Conservation (phyloP, 2,888 invertebrate species). For the Agapetus fuscipes region DNA sequence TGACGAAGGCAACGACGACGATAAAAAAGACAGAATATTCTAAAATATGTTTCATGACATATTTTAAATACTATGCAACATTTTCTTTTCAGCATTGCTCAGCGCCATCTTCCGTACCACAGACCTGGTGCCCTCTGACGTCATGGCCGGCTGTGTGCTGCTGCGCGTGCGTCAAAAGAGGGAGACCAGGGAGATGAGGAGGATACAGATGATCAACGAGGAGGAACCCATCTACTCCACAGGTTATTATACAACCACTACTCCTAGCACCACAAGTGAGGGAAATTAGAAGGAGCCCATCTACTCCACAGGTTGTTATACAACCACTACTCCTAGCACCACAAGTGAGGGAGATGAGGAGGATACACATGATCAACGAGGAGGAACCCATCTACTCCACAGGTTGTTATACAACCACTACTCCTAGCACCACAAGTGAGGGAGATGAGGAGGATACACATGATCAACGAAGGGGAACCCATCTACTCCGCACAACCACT, state of each 20-base stretch:
- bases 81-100: conserved; percentile 56
- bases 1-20: too few relatives aligned
- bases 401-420: conserved; percentile 34
- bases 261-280: not conserved
- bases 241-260: conserved; percentile 34
- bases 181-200: conserved; percentile 59
- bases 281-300: not conserved
- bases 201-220: conserved; percentile 52
- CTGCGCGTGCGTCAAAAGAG: conserved; percentile 66
- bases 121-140: conserved; percentile 81
- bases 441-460: conserved; percentile 36
- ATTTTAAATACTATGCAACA: too few relatives aligned
- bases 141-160: conserved; percentile 80
- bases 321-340: not conserved
- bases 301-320: conserved; percentile 39
- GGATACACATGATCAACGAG: conserved; percentile 52
- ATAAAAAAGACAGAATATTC: not conserved
- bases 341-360: conserved; percentile 49
- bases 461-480: conserved; percentile 46
- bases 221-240: conserved; percentile 58
- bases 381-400: conserved; percentile 58
- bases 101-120: conserved; percentile 74
- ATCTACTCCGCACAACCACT: not conserved
- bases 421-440: not conserved
- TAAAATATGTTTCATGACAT: not conserved